These are phyloP conservation scores for Adelosebastes latens DNA, from an alignment of 2,797 vertebrate genomes.

Conservation along the genomic window DNA sequence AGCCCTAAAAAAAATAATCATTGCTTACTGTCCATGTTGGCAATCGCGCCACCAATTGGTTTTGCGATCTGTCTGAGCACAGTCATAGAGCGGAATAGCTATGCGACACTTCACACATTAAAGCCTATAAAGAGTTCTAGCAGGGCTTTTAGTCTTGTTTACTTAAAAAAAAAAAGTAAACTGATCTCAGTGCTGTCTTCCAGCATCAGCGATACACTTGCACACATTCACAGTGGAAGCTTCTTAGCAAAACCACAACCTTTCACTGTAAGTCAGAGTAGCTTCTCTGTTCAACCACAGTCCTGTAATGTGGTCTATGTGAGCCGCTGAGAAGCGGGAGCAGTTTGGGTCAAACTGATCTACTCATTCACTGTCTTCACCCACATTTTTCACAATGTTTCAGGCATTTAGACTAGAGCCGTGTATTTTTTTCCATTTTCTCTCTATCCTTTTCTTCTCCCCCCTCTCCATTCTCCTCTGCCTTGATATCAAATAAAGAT, in stretches of 20 bases:
- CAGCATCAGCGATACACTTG: neutral
- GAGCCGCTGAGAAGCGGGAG: neutral
- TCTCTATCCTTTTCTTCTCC: neutral
- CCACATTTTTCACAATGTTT: neutral
- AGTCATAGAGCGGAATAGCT: neutral
- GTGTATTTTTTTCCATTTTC: neutral
- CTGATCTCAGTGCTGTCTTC: neutral
- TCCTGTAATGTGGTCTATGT: constrained; percentile 12
- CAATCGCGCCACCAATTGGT: neutral
- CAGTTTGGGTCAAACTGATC: neutral
- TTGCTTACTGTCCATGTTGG: neutral
- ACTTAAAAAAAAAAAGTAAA: neutral
- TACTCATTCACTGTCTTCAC: neutral
- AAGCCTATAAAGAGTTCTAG: neutral
- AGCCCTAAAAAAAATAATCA: neutral
- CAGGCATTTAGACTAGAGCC: neutral
- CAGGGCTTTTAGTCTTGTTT: neutral
- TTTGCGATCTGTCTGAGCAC: neutral
- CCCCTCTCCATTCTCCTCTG: constrained; percentile 8
- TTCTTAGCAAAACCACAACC: neutral
- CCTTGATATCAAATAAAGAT: constrained; percentile 76
- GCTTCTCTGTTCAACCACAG: constrained; percentile 1
- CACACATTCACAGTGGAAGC: neutral
- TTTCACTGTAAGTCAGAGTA: neutral
- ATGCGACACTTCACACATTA: neutral